These are phyloP conservation scores for Lepisosteus oculatus DNA, from an alignment of 2,113 vertebrate genomes.

Conservation along the genomic window DNA sequence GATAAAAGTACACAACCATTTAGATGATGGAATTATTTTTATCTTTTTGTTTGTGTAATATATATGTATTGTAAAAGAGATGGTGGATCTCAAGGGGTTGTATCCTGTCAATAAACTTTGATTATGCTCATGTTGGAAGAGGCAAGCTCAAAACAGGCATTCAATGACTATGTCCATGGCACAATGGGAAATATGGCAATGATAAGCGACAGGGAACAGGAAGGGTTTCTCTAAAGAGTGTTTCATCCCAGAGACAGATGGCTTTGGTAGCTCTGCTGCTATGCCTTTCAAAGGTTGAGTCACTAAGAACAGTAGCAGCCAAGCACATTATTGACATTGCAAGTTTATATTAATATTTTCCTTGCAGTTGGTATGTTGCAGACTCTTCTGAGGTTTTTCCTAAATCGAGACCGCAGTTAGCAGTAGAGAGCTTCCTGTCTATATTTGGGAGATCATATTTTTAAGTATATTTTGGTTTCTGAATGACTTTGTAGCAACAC, in stretches of 20 bases:
- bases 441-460: conserved; percentile 37
- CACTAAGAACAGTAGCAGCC: conserved; percentile 40
- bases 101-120: too few species aligned
- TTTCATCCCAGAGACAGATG: conserved; percentile 1
- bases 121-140: not conserved
- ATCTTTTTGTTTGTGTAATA: not conserved
- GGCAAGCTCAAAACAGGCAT: not conserved
- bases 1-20: too few species aligned
- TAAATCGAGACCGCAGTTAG: conserved; percentile 35
- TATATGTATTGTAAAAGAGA: too few species aligned
- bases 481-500: conserved; percentile 31
- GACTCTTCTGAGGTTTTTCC: conserved; percentile 25
- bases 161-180: not conserved
- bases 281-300: conserved; percentile 26
- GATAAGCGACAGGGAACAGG: not conserved
- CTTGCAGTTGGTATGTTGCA: conserved; percentile 31
- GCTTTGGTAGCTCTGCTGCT: conserved; percentile 4
- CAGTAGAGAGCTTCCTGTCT: conserved; percentile 37
- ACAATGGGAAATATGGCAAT: not conserved
- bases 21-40: not conserved
- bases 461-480: conserved; percentile 39
- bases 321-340: conserved; percentile 47
- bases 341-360: conserved; percentile 44
- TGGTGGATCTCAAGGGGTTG: too few species aligned
- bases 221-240: not conserved